These are phyloP conservation scores for Chaenocephalus aceratus DNA, from an alignment of 2,113 vertebrate species.

Conservation along the genomic window DNA sequence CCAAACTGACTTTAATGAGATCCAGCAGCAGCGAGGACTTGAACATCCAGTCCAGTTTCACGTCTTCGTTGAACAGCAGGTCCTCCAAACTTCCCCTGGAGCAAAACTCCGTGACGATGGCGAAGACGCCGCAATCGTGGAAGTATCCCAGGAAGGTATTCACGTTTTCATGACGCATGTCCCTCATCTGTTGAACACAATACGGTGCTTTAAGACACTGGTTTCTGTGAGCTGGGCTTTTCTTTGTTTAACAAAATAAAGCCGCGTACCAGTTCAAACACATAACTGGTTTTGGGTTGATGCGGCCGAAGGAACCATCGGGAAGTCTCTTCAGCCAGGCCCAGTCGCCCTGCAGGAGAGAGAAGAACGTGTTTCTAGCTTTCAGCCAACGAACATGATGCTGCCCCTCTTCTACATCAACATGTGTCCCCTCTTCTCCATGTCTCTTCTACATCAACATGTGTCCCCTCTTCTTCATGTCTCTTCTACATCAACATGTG, in stretches of 20 bases:
- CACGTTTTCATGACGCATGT: constrained; percentile 87
- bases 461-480: no score
- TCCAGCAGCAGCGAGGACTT: constrained; percentile 87
- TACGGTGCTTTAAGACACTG: no score
- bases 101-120: constrained; percentile 87
- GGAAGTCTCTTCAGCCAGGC: constrained; percentile 87
- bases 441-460: no score
- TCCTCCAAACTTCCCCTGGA: constrained; percentile 86
- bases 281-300: constrained; percentile 77
- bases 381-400: no score
- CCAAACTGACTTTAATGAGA: constrained; percentile 82
- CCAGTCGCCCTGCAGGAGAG: constrained; percentile 83
- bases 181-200: constrained; percentile 81
- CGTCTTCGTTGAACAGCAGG: constrained; percentile 82
- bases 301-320: constrained; percentile 74
- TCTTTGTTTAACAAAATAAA: not conserved
- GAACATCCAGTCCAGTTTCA: constrained; percentile 90
- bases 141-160: constrained; percentile 87
- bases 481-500: no score
- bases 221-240: not conserved
- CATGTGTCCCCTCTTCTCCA: no score
- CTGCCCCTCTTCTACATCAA: no score
- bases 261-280: constrained; percentile 82
- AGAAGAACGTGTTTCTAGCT: no score
- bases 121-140: constrained; percentile 85